Evolutionary conservation across 2,113 vertebrate genomes (phyloP).

Genomic region (Myotis yumanensis): DNA sequence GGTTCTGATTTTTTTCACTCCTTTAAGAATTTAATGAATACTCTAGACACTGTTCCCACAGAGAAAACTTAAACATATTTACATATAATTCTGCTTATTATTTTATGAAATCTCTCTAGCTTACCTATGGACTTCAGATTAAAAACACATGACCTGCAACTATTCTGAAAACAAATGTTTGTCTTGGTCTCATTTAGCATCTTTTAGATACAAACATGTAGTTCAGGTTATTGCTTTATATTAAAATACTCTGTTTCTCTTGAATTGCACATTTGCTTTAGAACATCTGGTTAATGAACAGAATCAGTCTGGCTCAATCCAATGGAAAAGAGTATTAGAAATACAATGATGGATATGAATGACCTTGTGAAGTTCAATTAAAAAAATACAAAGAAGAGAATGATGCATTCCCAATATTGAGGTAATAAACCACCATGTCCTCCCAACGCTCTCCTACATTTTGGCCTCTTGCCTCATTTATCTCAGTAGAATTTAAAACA

Average conservation of each 20-base stretch:
- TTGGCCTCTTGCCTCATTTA: background rate
- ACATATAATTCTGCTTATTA: background rate
- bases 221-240: background rate
- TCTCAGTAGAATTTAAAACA: background rate
- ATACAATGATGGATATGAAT: background rate
- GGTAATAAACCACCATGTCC: background rate
- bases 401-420: background rate
- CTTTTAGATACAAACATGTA: conserved; percentile 45
- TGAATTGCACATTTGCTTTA: conserved; percentile 23
- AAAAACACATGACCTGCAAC: background rate
- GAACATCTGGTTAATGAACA: conserved; percentile 47
- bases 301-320: conserved; percentile 9
- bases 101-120: background rate
- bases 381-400: background rate
- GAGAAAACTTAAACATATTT: background rate
- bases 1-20: background rate
- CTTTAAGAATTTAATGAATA: background rate
- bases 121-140: background rate
- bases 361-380: background rate
- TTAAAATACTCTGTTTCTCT: conserved; percentile 45
- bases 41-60: background rate
- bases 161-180: conserved; percentile 11
- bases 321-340: background rate
- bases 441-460: background rate
- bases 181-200: background rate